Conservation (phyloP, 2,113 vertebrate species). For the Meleagris gallopavo region DNA sequence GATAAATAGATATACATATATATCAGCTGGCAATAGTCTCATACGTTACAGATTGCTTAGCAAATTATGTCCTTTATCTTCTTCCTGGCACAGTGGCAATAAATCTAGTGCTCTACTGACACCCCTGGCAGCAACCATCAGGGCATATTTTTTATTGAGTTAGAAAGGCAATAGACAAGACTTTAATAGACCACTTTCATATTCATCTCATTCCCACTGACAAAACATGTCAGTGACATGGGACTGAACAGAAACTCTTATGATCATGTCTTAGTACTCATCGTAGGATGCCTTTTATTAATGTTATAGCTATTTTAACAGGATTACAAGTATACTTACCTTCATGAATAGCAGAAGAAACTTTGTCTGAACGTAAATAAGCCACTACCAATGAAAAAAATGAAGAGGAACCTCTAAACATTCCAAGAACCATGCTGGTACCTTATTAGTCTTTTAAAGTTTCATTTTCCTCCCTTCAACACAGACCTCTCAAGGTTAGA, state of each 20-base stretch:
- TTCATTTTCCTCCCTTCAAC: neutral
- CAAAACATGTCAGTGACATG: neutral
- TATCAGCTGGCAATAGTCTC: neutral
- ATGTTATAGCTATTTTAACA: neutral
- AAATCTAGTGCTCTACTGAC: neutral
- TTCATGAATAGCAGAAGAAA: neutral
- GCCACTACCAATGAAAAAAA: neutral
- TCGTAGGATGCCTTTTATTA: neutral
- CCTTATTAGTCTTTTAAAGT: neutral
- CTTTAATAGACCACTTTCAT: neutral
- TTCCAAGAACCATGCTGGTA: neutral
- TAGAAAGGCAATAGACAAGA: neutral
- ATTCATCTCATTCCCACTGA: neutral
- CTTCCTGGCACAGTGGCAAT: neutral
- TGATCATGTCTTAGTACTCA: neutral
- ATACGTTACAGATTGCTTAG: fast-evolving
- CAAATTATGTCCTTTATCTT: neutral
- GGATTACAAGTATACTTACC: neutral
- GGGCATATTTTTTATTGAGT: neutral
- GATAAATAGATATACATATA: fast-evolving
- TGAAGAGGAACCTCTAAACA: neutral
- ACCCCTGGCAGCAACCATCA: neutral
- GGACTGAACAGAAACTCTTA: neutral
- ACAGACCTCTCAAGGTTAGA: neutral
- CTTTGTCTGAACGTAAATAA: neutral